phyloP scores from a whole-genome alignment of 1,140 invertebrate species.

The Drosophila novamexicana region DNA sequence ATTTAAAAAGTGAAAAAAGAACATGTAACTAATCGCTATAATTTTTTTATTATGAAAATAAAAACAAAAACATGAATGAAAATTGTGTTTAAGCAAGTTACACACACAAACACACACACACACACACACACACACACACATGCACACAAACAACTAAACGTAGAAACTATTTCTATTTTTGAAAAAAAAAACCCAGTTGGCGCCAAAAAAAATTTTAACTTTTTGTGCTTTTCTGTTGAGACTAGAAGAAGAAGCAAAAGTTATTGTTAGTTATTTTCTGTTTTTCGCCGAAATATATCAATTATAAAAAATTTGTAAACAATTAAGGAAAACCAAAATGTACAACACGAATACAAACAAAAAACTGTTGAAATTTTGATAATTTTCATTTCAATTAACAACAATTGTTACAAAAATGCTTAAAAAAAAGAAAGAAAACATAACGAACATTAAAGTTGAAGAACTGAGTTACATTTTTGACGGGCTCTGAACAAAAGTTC shows the following conservation, averaged over 20 bases:
- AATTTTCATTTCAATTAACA: slow-evolving; percentile 56
- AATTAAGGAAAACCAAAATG: slow-evolving; percentile 67
- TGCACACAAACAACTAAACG: not conserved
- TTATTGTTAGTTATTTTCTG: slow-evolving; percentile 17
- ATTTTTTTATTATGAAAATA: slow-evolving; percentile 80
- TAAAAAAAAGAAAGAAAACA: slow-evolving; percentile 23
- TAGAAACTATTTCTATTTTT: slow-evolving; percentile 46
- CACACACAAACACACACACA: slow-evolving; percentile 4
- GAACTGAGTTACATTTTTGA: slow-evolving; percentile 42
- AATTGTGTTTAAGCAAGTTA: slow-evolving; percentile 60
- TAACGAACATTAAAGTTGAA: slow-evolving; percentile 13
- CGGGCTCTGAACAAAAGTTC: slow-evolving; percentile 19
- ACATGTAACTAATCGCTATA: slow-evolving; percentile 74
- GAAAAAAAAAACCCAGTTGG: slow-evolving; percentile 24
- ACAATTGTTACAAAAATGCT: slow-evolving; percentile 60
- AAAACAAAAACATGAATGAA: slow-evolving; percentile 66
- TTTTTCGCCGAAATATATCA: slow-evolving; percentile 41
- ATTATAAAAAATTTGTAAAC: slow-evolving; percentile 31
- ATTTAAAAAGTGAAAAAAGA: slow-evolving; percentile 60
- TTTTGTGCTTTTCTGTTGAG: slow-evolving; percentile 44
- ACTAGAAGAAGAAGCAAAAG: slow-evolving; percentile 11
- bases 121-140: slow-evolving; percentile 1
- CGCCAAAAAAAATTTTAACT: slow-evolving; percentile 34
- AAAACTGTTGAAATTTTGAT: slow-evolving; percentile 60
- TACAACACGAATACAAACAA: slow-evolving; percentile 63